These are phyloP conservation scores for Myocastor coypus DNA, from an alignment of 2,113 vertebrate genomes.

Conservation along the genomic window DNA sequence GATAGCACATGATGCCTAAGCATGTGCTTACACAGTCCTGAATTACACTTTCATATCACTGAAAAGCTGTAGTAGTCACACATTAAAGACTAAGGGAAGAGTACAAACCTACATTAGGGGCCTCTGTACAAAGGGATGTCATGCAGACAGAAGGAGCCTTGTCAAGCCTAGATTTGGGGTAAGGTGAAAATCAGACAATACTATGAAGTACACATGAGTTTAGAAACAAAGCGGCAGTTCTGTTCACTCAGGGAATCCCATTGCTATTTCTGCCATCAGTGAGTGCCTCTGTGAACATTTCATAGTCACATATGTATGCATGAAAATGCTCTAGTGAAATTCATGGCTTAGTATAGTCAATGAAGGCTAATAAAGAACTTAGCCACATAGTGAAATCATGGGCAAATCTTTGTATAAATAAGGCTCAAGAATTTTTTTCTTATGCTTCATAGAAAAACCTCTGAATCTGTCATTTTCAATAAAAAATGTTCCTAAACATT, in stretches of 20 bases:
- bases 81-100: background rate
- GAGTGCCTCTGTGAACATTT: background rate
- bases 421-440: background rate
- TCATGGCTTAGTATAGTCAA: background rate
- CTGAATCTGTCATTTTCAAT: too few relatives aligned
- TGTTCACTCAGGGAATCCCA: background rate
- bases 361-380: background rate
- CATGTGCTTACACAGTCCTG: background rate
- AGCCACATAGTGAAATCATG: background rate
- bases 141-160: background rate
- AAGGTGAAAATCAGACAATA: background rate
- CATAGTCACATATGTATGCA: background rate
- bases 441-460: too few relatives aligned
- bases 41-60: background rate
- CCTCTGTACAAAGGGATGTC: background rate
- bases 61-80: background rate
- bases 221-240: background rate
- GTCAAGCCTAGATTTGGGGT: background rate
- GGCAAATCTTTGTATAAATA: background rate
- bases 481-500: too few relatives aligned
- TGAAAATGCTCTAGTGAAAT: background rate
- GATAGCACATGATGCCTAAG: background rate
- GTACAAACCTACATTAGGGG: background rate
- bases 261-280: background rate
- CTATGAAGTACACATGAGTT: background rate